Conservation (phyloP, 2,113 vertebrate genomes). For the Loxodonta africana region DNA sequence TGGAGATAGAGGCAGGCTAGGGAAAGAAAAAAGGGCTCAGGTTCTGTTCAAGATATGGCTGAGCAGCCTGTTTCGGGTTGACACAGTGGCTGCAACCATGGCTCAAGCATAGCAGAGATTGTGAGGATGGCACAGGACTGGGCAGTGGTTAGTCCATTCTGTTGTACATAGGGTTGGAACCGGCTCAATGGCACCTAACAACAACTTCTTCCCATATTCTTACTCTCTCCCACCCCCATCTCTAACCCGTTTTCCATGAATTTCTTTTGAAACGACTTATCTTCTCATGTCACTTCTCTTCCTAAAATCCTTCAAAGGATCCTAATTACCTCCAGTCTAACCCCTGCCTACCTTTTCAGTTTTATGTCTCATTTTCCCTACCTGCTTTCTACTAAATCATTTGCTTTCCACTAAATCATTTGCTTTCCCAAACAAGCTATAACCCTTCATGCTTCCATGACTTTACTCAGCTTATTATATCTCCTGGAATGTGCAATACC, state of each 20-base stretch:
- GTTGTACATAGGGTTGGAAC: too few species aligned
- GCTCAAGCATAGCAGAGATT: too few species aligned
- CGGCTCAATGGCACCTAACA: too few species aligned
- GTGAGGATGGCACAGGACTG: too few species aligned
- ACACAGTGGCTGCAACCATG: too few species aligned
- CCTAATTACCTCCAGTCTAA: background rate
- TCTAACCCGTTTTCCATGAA: background rate
- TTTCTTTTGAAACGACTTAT: background rate
- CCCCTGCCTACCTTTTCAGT: background rate
- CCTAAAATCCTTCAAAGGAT: background rate
- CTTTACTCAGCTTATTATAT: background rate
- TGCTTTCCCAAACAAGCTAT: background rate
- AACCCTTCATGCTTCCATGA: background rate
- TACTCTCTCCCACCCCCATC: background rate
- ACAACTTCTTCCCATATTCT: background rate
- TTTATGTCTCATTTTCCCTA: background rate
- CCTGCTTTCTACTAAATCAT: background rate
- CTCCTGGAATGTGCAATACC: background rate
- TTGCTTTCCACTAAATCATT: background rate
- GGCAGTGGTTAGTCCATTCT: too few species aligned
- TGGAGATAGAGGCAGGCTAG: too few species aligned
- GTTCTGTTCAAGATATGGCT: too few species aligned
- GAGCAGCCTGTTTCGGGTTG: too few species aligned
- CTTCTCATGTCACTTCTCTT: background rate
- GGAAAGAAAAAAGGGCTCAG: too few species aligned